These are phyloP conservation scores for Pseudochirops cupreus DNA, from an alignment of 2,797 vertebrate genomes.

Conservation along the genomic window DNA sequence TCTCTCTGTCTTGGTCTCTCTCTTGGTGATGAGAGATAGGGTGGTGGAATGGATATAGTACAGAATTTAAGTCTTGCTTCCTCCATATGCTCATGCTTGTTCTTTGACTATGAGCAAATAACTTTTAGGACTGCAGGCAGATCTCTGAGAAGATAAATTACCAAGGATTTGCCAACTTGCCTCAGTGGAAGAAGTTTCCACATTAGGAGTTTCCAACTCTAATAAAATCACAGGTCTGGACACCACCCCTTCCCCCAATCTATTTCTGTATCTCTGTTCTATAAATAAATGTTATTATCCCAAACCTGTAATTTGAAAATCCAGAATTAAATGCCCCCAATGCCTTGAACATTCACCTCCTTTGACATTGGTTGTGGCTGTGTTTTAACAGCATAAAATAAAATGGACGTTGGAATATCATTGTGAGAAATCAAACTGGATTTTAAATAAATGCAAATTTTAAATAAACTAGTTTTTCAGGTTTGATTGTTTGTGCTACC, in stretches of 20 bases:
- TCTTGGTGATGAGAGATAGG: neutral
- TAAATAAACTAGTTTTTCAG: neutral
- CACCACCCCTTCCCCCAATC: neutral
- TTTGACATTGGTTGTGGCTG: neutral
- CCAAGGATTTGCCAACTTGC: neutral
- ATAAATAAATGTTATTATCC: conserved; percentile 1
- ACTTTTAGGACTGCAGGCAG: neutral
- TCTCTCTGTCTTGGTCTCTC: neutral
- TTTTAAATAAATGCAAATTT: neutral
- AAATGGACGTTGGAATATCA: neutral
- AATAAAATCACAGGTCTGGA: neutral
- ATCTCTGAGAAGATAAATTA: neutral
- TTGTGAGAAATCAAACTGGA: neutral
- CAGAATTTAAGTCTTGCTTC: neutral
- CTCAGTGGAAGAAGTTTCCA: neutral
- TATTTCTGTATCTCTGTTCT: neutral
- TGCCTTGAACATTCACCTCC: neutral
- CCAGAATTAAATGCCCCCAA: neutral
- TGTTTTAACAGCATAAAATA: neutral
- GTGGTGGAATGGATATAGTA: neutral
- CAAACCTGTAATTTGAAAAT: neutral
- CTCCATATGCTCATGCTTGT: neutral
- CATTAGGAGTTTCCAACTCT: neutral
- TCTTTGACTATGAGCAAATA: neutral
- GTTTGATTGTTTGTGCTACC: neutral